phyloP scores from a whole-genome alignment of 2,888 invertebrate species.

The Steinernema carpocapsae region DNA sequence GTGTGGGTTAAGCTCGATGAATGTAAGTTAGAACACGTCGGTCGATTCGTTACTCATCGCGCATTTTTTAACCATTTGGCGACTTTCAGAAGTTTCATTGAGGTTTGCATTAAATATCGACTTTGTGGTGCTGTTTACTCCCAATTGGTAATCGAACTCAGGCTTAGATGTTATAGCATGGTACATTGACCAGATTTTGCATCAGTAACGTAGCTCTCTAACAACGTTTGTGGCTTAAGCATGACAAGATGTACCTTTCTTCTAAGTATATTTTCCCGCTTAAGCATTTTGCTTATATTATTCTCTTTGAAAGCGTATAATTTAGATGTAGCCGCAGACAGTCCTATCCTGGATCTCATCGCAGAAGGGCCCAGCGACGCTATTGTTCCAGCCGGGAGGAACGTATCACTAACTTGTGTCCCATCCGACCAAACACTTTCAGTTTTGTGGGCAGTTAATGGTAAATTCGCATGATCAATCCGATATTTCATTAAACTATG shows the following conservation, averaged over 20 bases:
- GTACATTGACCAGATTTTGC: neutral
- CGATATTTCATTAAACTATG: neutral
- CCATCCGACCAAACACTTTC: conserved; percentile 43
- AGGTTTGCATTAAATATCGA: conserved; percentile 18
- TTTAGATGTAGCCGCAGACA: neutral
- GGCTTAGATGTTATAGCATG: conserved; percentile 7
- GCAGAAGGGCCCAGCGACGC: conserved; percentile 47
- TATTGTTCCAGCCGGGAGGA: conserved; percentile 44
- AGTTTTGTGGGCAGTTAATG: conserved; percentile 44
- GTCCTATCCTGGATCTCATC: conserved; percentile 17
- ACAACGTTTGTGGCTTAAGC: no score
- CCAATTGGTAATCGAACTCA: conserved; percentile 2
- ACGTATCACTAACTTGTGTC: conserved; percentile 45
- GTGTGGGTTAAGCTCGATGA: conserved; percentile 73
- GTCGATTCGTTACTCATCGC: neutral
- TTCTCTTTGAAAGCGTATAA: neutral
- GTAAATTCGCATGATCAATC: neutral
- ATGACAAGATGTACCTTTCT: neutral
- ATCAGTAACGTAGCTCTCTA: neutral
- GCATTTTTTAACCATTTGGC: neutral
- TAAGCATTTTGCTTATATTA: no score
- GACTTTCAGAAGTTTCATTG: conserved; percentile 37
- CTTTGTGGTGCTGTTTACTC: neutral
- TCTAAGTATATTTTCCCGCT: neutral
- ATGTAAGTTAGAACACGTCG: neutral